Evolutionary conservation across 2,888 invertebrate genomes (phyloP), one percentile per base, ranked within the genome.

Genomic region (Eristalinus sepulchralis): DNA sequence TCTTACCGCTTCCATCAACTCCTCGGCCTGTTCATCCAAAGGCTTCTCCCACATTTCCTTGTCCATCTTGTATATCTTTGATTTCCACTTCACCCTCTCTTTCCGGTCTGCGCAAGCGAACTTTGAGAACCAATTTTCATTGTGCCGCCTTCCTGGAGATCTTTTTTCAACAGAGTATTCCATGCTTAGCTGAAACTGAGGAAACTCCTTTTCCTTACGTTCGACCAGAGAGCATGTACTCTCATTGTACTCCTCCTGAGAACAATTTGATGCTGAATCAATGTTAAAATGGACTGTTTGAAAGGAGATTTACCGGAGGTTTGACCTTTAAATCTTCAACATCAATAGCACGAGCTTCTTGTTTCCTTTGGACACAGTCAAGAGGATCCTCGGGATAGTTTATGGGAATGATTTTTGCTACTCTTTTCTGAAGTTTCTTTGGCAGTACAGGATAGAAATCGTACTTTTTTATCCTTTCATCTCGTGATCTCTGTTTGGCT

Each of bases 21-120:
- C 89, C 67, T 92, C 92, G 0, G 93, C 92, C 75, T 92, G 92
- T 53, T 93, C 92, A 33, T 92, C 92, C 0, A 93, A 79, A 0
- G 90, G 89, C 31, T 90, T 91, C 31, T 91, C 90, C 72, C 87
- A 88, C 17, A 90, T 89, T 57, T 83, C 88, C 9, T 87, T 86
- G 64, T 91, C 89, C 72, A 90, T 83, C 60, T 90, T 88, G 13
- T 92, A 91, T 10, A 92, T 89, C 88, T 92, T 92, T 0, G 92
- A 90, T 17, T 91, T 89, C 93, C 93, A 93, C 76, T 89, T 89
- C 0, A 93, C 88, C 1, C 93, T 90, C 20, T 92, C 90, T 13
- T 90, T 91, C 0, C 90, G 90, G 6, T 86, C 83, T 1, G 89
- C 89, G 36, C 90, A 90, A 0, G 91, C 76, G 59, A 90, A 93